A percentile compares a stretch with the other conserved stretches of the same genome.
These are phyloP conservation scores for Nixonia krombeini DNA, from an alignment of 1,140 invertebrate species.

Conservation along the genomic window DNA sequence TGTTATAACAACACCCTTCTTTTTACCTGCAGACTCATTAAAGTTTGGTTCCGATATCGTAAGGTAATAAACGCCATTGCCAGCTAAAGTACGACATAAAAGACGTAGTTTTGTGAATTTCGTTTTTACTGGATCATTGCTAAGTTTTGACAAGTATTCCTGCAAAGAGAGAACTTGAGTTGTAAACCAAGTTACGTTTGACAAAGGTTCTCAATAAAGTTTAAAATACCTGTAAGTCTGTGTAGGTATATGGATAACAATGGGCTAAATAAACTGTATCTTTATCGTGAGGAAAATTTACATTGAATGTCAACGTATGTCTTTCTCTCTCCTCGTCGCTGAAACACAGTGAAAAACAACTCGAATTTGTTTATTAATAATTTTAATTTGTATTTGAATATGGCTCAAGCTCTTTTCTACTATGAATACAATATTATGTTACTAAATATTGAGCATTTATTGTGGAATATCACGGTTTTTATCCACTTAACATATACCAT, in stretches of 20 bases:
- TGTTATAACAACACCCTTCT: conserved; percentile 89
- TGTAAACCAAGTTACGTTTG: neutral
- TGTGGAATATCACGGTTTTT: too few species aligned
- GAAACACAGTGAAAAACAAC: conserved; percentile 50
- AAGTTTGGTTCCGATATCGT: conserved; percentile 85
- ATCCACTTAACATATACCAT: too few species aligned
- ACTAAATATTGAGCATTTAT: too few species aligned
- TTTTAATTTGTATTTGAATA: neutral
- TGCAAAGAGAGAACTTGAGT: conserved; percentile 56
- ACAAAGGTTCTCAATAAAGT: neutral
- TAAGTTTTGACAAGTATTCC: conserved; percentile 80
- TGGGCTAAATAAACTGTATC: conserved; percentile 96
- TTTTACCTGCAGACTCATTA: conserved; percentile 75
- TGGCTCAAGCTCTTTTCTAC: too few species aligned
- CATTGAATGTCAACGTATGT: conserved; percentile 93
- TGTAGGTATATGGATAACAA: conserved; percentile 97
- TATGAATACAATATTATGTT: too few species aligned
- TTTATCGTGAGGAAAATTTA: conserved; percentile 90
- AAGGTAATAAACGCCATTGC: conserved; percentile 92
- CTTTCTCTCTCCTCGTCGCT: conserved; percentile 77
- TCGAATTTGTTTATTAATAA: conserved; percentile 11
- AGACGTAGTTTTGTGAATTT: conserved; percentile 83
- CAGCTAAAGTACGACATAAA: conserved; percentile 88
- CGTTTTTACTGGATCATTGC: conserved; percentile 84
- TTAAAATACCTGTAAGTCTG: conserved; percentile 78